phyloP scores from a whole-genome alignment of 2,888 invertebrate species.

The Prionchulus punctatus region DNA sequence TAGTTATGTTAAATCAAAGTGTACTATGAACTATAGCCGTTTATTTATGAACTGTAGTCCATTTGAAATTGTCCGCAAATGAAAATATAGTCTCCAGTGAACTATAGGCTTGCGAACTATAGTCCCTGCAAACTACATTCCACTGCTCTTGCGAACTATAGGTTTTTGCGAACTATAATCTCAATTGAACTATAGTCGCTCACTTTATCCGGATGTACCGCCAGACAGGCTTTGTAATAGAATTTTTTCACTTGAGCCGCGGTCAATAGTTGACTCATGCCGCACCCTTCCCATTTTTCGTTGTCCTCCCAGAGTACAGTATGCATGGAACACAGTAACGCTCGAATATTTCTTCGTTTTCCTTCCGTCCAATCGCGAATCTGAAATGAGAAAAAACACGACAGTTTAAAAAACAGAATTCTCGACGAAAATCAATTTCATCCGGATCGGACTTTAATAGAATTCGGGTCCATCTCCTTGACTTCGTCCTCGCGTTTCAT shows the following conservation, averaged over 20 bases:
- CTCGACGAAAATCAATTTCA: not conserved
- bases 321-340: constrained; percentile 80
- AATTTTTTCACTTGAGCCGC: constrained; percentile 84
- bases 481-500: constrained; percentile 34
- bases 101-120: no score
- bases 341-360: constrained; percentile 87
- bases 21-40: no score
- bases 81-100: no score
- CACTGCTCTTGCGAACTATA: no score
- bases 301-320: constrained; percentile 77
- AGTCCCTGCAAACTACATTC: no score
- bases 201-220: constrained; percentile 97
- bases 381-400: constrained; percentile 38
- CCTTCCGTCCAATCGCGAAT: constrained; percentile 62
- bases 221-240: constrained; percentile 83
- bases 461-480: constrained; percentile 36
- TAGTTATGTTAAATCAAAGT: no score
- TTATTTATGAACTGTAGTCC: no score
- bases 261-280: constrained; percentile 83
- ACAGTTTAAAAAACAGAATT: not conserved
- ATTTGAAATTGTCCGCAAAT: no score
- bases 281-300: constrained; percentile 71
- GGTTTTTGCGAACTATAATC: no score
- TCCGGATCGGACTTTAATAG: constrained; percentile 31
- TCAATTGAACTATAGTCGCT: no score